These are phyloP conservation scores for Brachionus paranguensis DNA, from an alignment of 1,140 invertebrate species.

Conservation along the genomic window DNA sequence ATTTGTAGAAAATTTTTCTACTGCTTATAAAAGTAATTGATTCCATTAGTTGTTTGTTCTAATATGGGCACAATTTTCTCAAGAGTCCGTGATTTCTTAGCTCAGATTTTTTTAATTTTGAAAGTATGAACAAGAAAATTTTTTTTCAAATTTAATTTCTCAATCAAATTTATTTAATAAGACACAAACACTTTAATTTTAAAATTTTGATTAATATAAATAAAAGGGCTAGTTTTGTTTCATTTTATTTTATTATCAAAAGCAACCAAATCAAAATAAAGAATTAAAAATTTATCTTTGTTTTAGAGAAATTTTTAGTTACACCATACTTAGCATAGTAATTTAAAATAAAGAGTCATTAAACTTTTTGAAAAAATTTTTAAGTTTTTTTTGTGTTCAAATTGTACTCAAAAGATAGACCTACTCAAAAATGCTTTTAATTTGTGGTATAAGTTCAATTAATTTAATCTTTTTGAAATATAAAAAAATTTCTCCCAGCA, in stretches of 20 bases:
- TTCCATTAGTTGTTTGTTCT: neutral
- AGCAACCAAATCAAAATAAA: neutral
- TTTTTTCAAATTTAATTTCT: neutral
- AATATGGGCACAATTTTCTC: neutral
- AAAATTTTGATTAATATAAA: neutral
- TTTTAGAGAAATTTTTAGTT: neutral
- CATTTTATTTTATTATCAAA: neutral
- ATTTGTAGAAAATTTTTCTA: neutral
- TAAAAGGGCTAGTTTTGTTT: neutral
- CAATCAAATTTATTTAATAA: neutral
- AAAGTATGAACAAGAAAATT: neutral
- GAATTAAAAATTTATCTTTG: neutral
- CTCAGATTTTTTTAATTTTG: neutral
- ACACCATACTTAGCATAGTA: neutral
- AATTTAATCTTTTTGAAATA: neutral
- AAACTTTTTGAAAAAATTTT: neutral
- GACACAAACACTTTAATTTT: neutral
- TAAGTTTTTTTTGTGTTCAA: neutral
- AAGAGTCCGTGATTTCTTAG: neutral
- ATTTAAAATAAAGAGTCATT: neutral
- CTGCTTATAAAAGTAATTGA: neutral
- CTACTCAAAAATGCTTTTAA: neutral
- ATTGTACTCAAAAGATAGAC: neutral
- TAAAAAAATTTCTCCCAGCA: neutral
- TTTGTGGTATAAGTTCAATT: neutral